These are phyloP conservation scores for Ciconia maguari DNA, from an alignment of 2,113 vertebrate species.

Conservation along the genomic window DNA sequence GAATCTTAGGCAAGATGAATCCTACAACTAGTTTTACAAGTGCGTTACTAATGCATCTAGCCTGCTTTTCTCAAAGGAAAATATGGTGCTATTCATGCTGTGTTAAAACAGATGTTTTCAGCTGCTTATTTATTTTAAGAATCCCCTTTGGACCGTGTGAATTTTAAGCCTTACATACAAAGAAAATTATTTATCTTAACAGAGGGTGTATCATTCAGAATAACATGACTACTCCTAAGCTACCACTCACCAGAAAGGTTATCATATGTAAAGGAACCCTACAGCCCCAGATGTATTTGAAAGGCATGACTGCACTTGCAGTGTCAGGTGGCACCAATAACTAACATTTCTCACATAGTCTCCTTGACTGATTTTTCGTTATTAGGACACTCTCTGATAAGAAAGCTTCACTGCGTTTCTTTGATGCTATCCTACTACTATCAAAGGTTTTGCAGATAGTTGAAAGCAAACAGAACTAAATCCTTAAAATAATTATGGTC, in stretches of 20 bases:
- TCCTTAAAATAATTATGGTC: background rate
- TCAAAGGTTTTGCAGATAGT: background rate
- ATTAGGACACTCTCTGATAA: background rate
- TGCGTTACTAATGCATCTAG: constrained; percentile 20
- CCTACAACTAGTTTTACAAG: constrained; percentile 48
- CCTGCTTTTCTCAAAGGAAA: constrained; percentile 50
- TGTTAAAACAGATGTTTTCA: background rate
- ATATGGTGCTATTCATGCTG: background rate
- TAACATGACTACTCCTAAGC: background rate
- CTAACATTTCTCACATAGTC: background rate
- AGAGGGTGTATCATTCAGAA: background rate
- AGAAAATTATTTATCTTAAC: background rate
- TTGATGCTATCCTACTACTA: background rate
- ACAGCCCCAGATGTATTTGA: background rate
- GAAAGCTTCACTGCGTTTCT: background rate
- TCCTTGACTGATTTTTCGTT: background rate
- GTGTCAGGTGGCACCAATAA: background rate
- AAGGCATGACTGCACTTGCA: background rate
- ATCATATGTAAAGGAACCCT: background rate
- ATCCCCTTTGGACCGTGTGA: background rate
- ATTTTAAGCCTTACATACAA: background rate
- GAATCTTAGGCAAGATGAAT: constrained; percentile 35
- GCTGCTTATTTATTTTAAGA: background rate
- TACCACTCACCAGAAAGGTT: background rate
- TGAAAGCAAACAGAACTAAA: background rate